Evolutionary conservation across 64 coral and sea anemone genomes (phyloP), one percentile per base, ranked within the genome.

Genomic region (Montipora cactus): DNA sequence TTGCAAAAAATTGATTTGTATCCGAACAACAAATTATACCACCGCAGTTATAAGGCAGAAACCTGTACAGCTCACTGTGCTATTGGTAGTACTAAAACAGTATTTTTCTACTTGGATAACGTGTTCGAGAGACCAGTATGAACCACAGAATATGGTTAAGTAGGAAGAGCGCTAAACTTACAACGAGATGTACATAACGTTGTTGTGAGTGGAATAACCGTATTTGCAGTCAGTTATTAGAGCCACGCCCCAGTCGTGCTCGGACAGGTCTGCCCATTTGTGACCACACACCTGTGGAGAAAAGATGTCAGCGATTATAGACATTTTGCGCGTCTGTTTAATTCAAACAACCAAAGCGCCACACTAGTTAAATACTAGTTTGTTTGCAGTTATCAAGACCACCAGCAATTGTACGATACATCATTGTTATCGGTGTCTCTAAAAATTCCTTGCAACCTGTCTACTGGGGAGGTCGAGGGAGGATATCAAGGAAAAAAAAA

Each of bases 171-270:
- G 10, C 37, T 37, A 8, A 89, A 96, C 97, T 99, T 92, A 99
- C 97, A 99, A 85, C 25, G 97, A 96, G 18, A 99, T 96, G 66
- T 87, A 84, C 95, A 99, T 99, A 51, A 88, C 87, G 79, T 94
- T 99, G 50, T 83, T 74, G 16, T 95, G 83, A 11, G 89, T 94
- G 18, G 97, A 99, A 14, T 94, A 99, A 10, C 97, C 97, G 92
- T 99, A 99, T 75, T 99, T 99, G 81, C 92, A 89, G 70, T 99
- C 90, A 1, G 95, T 96, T 89, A 99, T 96, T 14, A 99, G 83
- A 14, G 95, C 88, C 15, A 96, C 95, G 73, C 98, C 98, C 95
- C 95, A 99, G 81, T 94, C 84, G 79, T 99, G 85, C 87, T 99
- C 98, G 22, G 95, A 99, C 46, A 99, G 19, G 66, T 99, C 87